These are phyloP conservation scores for Pseudochirops corinnae DNA, from an alignment of 2,797 vertebrate genomes.

Conservation along the genomic window DNA sequence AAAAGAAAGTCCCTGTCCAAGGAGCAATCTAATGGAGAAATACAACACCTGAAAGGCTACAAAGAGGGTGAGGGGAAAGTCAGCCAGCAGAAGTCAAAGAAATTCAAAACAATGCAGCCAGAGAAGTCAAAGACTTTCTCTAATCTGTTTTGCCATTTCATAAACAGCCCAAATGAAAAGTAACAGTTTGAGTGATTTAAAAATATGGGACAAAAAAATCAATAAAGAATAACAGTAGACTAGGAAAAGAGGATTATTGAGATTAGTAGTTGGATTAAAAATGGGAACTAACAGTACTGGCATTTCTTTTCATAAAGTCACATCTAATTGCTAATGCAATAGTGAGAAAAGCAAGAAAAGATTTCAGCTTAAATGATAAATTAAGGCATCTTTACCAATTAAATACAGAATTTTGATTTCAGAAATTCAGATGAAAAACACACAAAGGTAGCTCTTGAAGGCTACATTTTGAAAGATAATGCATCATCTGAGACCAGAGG, in stretches of 20 bases:
- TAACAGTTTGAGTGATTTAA: neutral
- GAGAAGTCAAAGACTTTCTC: neutral
- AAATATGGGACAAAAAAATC: neutral
- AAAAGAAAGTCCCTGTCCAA: neutral
- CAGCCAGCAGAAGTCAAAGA: neutral
- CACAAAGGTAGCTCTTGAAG: neutral
- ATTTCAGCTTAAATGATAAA: neutral
- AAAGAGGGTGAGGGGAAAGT: neutral
- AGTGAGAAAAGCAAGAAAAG: neutral
- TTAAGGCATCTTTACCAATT: neutral
- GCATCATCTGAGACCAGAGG: neutral
- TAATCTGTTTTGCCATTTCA: neutral
- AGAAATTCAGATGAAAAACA: neutral
- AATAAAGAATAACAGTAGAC: neutral
- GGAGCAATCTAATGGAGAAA: neutral
- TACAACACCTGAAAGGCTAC: neutral
- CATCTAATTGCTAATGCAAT: neutral
- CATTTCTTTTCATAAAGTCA: neutral
- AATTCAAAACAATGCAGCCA: neutral
- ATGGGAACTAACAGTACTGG: neutral
- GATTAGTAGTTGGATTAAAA: neutral
- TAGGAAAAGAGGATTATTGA: neutral
- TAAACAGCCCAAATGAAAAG: neutral
- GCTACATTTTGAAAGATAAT: neutral
- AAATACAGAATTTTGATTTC: neutral